Percentiles rank a stretch among this genome's conserved stretches.
Evolutionary conservation across 2,888 invertebrate species (phyloP).

Genomic region (Scrobipalpa costella): DNA sequence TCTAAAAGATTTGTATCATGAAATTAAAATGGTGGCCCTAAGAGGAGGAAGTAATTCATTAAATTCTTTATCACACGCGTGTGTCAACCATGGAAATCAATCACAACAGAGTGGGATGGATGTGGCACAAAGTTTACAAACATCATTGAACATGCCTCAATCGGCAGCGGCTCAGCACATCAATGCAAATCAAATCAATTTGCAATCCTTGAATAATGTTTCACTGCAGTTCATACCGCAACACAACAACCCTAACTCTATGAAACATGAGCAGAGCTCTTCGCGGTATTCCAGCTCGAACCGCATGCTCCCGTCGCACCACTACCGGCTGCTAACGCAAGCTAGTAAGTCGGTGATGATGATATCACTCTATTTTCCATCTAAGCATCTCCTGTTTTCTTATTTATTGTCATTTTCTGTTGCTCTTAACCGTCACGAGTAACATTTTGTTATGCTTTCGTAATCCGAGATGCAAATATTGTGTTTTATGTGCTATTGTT

Average conservation of each 20-base stretch:
- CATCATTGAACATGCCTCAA: slow-evolving; percentile 63
- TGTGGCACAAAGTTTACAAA: slow-evolving; percentile 63
- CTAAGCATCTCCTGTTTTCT: neutral
- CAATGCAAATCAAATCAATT: slow-evolving; percentile 58
- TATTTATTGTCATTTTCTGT: slow-evolving; percentile 3
- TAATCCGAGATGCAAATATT: slow-evolving; percentile 31
- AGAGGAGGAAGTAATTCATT: slow-evolving; percentile 66
- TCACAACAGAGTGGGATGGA: slow-evolving; percentile 59
- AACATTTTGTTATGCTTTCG: slow-evolving; percentile 24
- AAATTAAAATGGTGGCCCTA: slow-evolving; percentile 75
- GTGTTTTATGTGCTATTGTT: slow-evolving; percentile 42
- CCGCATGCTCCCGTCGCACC: slow-evolving; percentile 64
- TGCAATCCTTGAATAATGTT: slow-evolving; percentile 58
- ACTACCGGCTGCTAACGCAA: slow-evolving; percentile 65
- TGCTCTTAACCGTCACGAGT: neutral
- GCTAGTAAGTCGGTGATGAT: slow-evolving; percentile 67
- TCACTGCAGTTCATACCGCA: slow-evolving; percentile 60
- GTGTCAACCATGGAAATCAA: slow-evolving; percentile 61
- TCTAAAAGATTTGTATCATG: slow-evolving; percentile 75
- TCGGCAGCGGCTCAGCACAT: slow-evolving; percentile 54
- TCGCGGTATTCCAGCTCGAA: slow-evolving; percentile 62
- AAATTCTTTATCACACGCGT: slow-evolving; percentile 59
- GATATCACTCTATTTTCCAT: slow-evolving; percentile 15
- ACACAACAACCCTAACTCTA: slow-evolving; percentile 48
- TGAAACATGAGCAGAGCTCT: slow-evolving; percentile 61